These are phyloP conservation scores for Metopia argyrocephala DNA, from an alignment of 2,888 invertebrate species.

Conservation along the genomic window DNA sequence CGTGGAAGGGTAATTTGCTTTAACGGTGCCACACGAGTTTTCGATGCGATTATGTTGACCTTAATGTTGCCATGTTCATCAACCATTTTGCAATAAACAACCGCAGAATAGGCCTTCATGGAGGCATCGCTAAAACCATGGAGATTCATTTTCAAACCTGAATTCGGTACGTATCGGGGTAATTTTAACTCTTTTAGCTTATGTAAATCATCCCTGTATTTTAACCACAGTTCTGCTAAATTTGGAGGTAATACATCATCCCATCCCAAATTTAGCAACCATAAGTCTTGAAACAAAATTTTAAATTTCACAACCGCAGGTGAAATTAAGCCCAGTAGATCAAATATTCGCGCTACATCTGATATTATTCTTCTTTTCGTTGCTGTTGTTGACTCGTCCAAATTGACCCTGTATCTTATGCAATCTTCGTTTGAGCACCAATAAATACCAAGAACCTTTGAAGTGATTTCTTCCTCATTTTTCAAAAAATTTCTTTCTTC, in stretches of 20 bases:
- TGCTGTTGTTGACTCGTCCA: background rate
- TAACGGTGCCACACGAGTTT: background rate
- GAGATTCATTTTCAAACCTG: too few species aligned
- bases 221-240: constrained; percentile 8
- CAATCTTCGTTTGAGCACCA: constrained; percentile 49
- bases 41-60: too few species aligned
- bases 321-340: too few species aligned
- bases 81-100: too few species aligned
- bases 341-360: constrained; percentile 28
- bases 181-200: too few species aligned
- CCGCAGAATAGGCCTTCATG: constrained; percentile 28
- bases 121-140: too few species aligned
- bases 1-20: background rate
- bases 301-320: constrained; percentile 31
- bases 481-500: too few species aligned
- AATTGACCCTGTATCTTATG: constrained; percentile 34
- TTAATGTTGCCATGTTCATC: too few species aligned
- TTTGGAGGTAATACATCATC: constrained; percentile 57
- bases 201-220: constrained; percentile 15
- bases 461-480: background rate
- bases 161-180: too few species aligned
- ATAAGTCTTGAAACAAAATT: constrained; percentile 53
- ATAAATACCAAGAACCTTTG: constrained; percentile 54
- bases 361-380: constrained; percentile 32
- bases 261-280: constrained; percentile 54